These are phyloP conservation scores for human DNA, from an alignment of 2,113 vertebrate species.

Conservation along the genomic window GRCh38 chr12:131135501-131136000, in stretches of 20 bases:
- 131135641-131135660: not conserved
- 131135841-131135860: not conserved
- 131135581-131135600: not conserved
- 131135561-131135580: not conserved
- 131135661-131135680: too few species aligned
- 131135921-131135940: accelerated
- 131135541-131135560: not conserved
- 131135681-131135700: not conserved
- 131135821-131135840: not conserved
- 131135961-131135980: accelerated
- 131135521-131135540: too few species aligned
- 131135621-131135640: accelerated
- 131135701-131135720: not conserved
- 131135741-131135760: too few species aligned
- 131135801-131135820: too few species aligned
- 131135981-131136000: accelerated
- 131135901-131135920: not conserved
- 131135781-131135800: too few species aligned
- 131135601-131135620: not conserved
- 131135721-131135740: not conserved
- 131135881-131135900: not conserved
- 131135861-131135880: not conserved
- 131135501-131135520: not conserved
- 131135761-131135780: too few species aligned
- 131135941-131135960: accelerated